These are phyloP conservation scores for Pheosia tremula DNA, from an alignment of 2,888 invertebrate species.

Conservation along the genomic window DNA sequence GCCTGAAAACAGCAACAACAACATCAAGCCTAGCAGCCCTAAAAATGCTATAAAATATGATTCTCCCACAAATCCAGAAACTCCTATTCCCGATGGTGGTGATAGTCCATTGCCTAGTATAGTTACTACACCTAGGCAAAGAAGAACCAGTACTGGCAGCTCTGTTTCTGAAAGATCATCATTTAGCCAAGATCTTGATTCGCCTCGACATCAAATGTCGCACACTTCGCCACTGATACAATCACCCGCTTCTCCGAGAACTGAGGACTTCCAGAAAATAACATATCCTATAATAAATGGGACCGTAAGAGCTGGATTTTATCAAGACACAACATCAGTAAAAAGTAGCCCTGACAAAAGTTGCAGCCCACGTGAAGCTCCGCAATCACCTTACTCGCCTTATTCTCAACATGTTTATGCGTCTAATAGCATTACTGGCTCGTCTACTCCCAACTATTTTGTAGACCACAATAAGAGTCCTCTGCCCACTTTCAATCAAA, in stretches of 20 bases:
- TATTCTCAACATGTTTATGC: constrained; percentile 80
- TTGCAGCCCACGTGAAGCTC: constrained; percentile 91
- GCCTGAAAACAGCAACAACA: constrained; percentile 56
- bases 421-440: constrained; percentile 62
- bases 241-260: constrained; percentile 91
- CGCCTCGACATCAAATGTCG: constrained; percentile 89
- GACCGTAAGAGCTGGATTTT: constrained; percentile 93
- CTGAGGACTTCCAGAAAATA: constrained; percentile 88
- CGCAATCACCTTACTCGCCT: constrained; percentile 78
- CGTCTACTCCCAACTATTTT: constrained; percentile 72
- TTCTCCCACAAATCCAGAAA: constrained; percentile 67
- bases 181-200: constrained; percentile 91
- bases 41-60: constrained; percentile 69
- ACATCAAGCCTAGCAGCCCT: constrained; percentile 60
- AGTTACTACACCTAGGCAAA: constrained; percentile 78
- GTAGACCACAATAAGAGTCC: constrained; percentile 78
- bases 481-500: constrained; percentile 72
- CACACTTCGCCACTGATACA: constrained; percentile 89
- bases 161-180: constrained; percentile 91
- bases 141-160: constrained; percentile 91
- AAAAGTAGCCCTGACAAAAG: constrained; percentile 94
- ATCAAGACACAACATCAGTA: constrained; percentile 93
- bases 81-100: constrained; percentile 73
- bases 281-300: constrained; percentile 91
- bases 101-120: constrained; percentile 69